A percentile compares a stretch with the other conserved stretches of the same genome.
Evolutionary conservation across 2,797 vertebrate genomes (phyloP).

Genomic region (Myoxocephalus aenaeus): DNA sequence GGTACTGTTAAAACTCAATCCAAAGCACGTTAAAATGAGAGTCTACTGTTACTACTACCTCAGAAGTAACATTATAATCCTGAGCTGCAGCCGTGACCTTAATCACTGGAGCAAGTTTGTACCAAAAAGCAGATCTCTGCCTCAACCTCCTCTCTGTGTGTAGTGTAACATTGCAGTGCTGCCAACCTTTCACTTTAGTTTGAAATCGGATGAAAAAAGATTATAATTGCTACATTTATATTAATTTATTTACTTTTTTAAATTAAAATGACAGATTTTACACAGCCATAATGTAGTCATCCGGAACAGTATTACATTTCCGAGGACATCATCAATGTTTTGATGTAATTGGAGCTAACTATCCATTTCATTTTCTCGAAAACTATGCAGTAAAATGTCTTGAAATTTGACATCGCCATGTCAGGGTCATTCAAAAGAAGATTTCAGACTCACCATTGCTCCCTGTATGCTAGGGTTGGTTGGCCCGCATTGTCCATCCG

Average conservation of each 20-base stretch:
- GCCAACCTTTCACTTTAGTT: not conserved
- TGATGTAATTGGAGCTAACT: not conserved
- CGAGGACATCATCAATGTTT: not conserved
- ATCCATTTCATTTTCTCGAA: not conserved
- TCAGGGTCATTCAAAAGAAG: not conserved
- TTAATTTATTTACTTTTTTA: not conserved
- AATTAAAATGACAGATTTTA: not conserved
- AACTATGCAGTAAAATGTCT: not conserved
- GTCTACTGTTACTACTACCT: not conserved
- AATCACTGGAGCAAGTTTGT: not conserved
- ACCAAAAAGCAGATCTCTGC: not conserved
- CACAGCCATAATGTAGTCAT: not conserved
- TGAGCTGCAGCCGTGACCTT: not conserved
- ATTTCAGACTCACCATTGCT: no score
- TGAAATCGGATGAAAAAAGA: not conserved
- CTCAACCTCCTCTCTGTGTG: not conserved
- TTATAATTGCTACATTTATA: not conserved
- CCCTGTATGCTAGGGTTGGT: no score
- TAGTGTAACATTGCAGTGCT: not conserved
- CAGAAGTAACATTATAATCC: not conserved
- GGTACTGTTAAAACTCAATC: not conserved
- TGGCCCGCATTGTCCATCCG: no score
- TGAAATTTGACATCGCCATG: not conserved
- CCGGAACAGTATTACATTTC: not conserved
- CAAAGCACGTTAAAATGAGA: not conserved